phyloP scores from a whole-genome alignment of 2,888 invertebrate species.

The Mythimna impura region DNA sequence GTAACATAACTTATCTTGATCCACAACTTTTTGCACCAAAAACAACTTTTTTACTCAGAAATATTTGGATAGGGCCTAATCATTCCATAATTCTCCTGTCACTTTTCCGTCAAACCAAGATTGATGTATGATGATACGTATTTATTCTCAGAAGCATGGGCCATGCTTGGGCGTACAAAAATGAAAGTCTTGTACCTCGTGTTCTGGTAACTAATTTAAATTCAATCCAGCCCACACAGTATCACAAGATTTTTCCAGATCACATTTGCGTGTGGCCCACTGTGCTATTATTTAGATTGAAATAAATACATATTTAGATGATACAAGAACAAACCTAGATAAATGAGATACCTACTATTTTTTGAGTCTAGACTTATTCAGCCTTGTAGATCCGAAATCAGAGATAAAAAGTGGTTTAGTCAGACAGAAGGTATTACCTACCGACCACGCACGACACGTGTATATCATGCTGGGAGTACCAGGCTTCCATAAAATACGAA shows the following conservation, averaged over 20 bases:
- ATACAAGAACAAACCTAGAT: background rate
- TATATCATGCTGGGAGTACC: constrained; percentile 42
- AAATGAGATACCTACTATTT: background rate
- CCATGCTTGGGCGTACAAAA: constrained; percentile 16
- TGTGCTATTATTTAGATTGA: constrained; percentile 14
- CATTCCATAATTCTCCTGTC: constrained; percentile 12
- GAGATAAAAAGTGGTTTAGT: constrained; percentile 23
- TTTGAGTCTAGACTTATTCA: constrained; percentile 36
- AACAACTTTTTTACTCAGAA: background rate
- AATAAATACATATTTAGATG: constrained; percentile 1
- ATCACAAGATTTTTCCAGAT: constrained; percentile 26
- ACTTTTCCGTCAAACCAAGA: constrained; percentile 36
- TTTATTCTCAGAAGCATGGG: constrained; percentile 39
- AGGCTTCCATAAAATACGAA: constrained; percentile 46
- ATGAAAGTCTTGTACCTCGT: constrained; percentile 19
- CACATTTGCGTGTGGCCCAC: constrained; percentile 22
- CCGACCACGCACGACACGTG: constrained; percentile 40
- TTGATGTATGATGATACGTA: constrained; percentile 34
- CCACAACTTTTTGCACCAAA: background rate
- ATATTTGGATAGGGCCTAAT: constrained; percentile 14
- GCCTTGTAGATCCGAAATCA: constrained; percentile 20
- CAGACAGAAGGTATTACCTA: constrained; percentile 25
- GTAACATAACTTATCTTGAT: background rate
- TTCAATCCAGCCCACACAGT: constrained; percentile 58
- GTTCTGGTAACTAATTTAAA: constrained; percentile 59